Conservation (phyloP, 2,888 invertebrate genomes). For the Drosophila anomalipes region DNA sequence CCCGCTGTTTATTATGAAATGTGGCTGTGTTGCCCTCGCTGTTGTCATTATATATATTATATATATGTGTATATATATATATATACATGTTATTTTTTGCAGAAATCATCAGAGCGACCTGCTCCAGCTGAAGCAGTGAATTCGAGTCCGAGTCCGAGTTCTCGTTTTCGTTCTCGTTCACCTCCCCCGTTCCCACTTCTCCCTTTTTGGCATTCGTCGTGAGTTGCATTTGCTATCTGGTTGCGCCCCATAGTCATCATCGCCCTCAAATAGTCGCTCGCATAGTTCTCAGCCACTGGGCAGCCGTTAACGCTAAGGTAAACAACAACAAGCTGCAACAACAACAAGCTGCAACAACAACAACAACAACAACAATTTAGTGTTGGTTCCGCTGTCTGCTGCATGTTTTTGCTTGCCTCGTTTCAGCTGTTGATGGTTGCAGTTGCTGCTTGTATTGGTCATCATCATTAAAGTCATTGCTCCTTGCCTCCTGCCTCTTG, state of each 20-base stretch:
- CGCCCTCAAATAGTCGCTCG: constrained; percentile 25
- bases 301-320: constrained; percentile 53
- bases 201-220: constrained; percentile 1
- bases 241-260: constrained; percentile 54
- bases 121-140: constrained; percentile 3
- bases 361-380: constrained; percentile 45
- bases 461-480: constrained; percentile 42
- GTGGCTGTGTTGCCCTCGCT: constrained; percentile 32
- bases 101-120: constrained; percentile 41
- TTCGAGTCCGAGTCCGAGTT: background rate
- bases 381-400: constrained; percentile 72
- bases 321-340: constrained; percentile 36
- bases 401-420: constrained; percentile 25
- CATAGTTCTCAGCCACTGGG: constrained; percentile 47
- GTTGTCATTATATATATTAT: constrained; percentile 43
- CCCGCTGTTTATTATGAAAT: constrained; percentile 62
- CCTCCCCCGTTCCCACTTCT: background rate
- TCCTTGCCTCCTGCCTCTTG: background rate
- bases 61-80: background rate
- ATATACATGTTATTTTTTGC: constrained; percentile 10
- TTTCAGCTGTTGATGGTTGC: constrained; percentile 16
- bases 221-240: constrained; percentile 51
- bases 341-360: constrained; percentile 11
- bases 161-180: background rate
- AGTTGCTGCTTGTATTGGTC: constrained; percentile 26